Percentiles rank a stretch among this genome's conserved stretches.
Evolutionary conservation across 2,113 vertebrate genomes (phyloP).

Genomic region (Myiopsitta monachus): DNA sequence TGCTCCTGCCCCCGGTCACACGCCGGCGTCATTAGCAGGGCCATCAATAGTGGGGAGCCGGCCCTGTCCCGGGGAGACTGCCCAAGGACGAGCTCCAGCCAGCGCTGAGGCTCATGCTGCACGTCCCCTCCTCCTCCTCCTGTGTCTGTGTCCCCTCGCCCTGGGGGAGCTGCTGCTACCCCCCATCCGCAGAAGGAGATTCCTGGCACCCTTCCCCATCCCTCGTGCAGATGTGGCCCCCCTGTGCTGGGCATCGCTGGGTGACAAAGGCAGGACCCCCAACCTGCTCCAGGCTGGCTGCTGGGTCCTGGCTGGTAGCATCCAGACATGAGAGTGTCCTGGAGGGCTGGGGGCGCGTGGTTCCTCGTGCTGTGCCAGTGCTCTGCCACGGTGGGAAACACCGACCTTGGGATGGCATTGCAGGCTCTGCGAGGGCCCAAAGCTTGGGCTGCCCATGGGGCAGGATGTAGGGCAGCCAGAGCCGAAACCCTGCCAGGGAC

Average conservation of each 20-base stretch:
- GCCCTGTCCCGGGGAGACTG: not conserved
- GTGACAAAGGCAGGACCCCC: not conserved
- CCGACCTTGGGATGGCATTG: accelerated
- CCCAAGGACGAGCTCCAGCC: not conserved
- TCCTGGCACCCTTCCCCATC: no score
- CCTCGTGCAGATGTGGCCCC: accelerated
- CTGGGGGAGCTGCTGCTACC: not conserved
- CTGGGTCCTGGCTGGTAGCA: not conserved
- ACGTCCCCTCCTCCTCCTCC: not conserved
- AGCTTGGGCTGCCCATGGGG: not conserved
- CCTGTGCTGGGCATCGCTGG: no score
- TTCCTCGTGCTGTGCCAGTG: accelerated
- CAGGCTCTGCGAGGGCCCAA: not conserved
- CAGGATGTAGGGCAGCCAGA: not conserved
- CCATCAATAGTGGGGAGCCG: not conserved
- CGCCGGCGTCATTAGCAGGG: not conserved
- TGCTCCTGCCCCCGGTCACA: not conserved
- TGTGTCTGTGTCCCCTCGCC: not conserved
- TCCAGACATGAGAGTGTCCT: not conserved
- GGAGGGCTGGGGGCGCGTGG: not conserved
- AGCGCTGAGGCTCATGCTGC: not conserved
- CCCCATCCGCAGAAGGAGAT: accelerated
- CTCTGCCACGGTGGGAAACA: accelerated
- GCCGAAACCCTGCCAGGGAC: not conserved
- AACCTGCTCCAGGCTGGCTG: accelerated